Evolutionary conservation across 1,140 invertebrate genomes (phyloP).

Genomic region (Heliothis virescens): DNA sequence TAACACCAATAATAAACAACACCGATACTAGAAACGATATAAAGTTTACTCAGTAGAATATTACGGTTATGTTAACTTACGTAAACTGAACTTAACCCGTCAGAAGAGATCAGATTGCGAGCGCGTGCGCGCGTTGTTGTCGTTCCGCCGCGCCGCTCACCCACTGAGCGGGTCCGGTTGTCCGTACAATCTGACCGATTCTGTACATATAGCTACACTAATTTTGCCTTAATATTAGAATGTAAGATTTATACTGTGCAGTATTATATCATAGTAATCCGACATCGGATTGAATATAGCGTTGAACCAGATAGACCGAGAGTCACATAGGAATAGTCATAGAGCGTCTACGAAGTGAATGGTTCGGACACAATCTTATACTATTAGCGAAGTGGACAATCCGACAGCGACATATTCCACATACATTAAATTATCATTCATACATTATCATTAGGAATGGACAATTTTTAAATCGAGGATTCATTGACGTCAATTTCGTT

Average conservation of each 20-base stretch:
- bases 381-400: slow-evolving; percentile 65
- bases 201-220: slow-evolving; percentile 67
- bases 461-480: slow-evolving; percentile 64
- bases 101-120: slow-evolving; percentile 68
- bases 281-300: slow-evolving; percentile 47
- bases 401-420: slow-evolving; percentile 67
- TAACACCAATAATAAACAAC: slow-evolving; percentile 64
- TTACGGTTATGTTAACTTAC: slow-evolving; percentile 68
- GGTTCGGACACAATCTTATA: slow-evolving; percentile 71
- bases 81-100: slow-evolving; percentile 59
- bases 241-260: slow-evolving; percentile 74
- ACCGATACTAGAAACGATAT: slow-evolving; percentile 64
- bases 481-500: slow-evolving; percentile 57
- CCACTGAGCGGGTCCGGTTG: neutral
- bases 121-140: neutral
- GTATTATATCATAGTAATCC: slow-evolving; percentile 50
- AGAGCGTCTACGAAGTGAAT: slow-evolving; percentile 60
- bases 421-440: slow-evolving; percentile 59
- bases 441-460: slow-evolving; percentile 66
- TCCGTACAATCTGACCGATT: slow-evolving; percentile 65
- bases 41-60: slow-evolving; percentile 61
- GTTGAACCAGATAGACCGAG: slow-evolving; percentile 49
- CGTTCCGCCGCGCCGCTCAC: neutral
- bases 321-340: slow-evolving; percentile 49
- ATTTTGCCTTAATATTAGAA: slow-evolving; percentile 71